A percentile compares a stretch with the other conserved stretches of the same genome.
Evolutionary conservation across 2,113 vertebrate species (phyloP).

Genomic region (Microtus montanus): DNA sequence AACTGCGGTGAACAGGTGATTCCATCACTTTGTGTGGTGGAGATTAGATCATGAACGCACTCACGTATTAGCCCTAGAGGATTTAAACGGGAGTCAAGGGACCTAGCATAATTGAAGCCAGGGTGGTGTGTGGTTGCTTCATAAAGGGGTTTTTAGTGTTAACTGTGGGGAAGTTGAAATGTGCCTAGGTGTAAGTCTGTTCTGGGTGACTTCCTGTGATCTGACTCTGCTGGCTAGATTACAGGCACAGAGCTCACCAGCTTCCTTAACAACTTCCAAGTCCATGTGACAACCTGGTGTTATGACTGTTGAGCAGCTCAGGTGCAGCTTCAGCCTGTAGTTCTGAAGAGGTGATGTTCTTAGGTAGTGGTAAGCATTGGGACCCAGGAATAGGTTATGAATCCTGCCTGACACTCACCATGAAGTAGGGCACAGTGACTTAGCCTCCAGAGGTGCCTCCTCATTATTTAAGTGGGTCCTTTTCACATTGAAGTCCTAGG

Average conservation of each 20-base stretch:
- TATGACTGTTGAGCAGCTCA: not conserved
- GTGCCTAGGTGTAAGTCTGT: not conserved
- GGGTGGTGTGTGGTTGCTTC: not conserved
- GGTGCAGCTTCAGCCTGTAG: not conserved
- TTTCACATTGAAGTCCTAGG: not conserved
- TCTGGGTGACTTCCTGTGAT: not conserved
- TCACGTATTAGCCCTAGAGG: not conserved
- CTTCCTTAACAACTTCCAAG: not conserved
- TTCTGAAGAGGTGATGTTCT: constrained; percentile 40
- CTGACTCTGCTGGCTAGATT: not conserved
- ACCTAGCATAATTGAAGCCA: not conserved
- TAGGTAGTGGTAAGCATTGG: not conserved
- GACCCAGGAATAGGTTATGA: not conserved
- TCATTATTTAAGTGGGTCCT: not conserved
- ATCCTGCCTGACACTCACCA: not conserved
- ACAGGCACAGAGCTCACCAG: not conserved
- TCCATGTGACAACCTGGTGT: not conserved
- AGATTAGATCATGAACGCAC: not conserved
- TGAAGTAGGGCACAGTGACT: constrained; percentile 13
- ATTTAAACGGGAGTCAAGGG: constrained; percentile 21
- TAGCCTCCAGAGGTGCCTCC: not conserved
- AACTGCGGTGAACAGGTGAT: not conserved
- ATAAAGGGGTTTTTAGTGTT: not conserved
- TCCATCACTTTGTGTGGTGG: not conserved
- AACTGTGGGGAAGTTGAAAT: not conserved